Evolutionary conservation across 1,140 invertebrate species (phyloP), one percentile per base, ranked within the genome.

Genomic region (Proctacanthus coquilletti): DNA sequence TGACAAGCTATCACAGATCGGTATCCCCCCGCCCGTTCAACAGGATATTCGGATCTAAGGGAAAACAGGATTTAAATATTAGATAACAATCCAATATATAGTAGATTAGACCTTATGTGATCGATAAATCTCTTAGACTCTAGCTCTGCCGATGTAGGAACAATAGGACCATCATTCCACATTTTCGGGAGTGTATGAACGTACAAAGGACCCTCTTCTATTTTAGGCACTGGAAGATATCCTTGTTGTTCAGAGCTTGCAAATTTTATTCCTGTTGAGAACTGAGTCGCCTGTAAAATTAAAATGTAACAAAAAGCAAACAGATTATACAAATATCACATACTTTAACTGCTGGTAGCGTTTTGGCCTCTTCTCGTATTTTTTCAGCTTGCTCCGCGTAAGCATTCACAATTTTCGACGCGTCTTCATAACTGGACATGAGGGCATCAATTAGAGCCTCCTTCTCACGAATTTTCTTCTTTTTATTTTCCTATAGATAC

Each of bases 381-480:
- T 70, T 70, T 39, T 79, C 70, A 20, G 65, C 68, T 25, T 66
- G 71, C 45, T 77, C 72, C 14, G 77, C 79, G 65, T 89, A 92
- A 27, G 74, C 78, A 38, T 77, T 79, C 1, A 97, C 63, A 45
- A 97, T 96, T 45, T 81, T 77, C 39, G 81, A 77, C 0, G 88
- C 89, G 63, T 92, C 75, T 17, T 73, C 75, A 46, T 88, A 82
- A 6, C 87, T 89, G 61, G 84, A 91, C 78, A 92, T 94, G 3
- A 96, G 64, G 53, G 94, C 87, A 64, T 95, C 88, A 45, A 95
- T 92, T 0, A 95, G 62, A 2, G 82, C 82, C 57, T 94, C 86
- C 56, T 91, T 89, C 33, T 84, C 77, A 33, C 78, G 71, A 18
- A 83, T 74, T 57, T 89, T 92, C 32, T 77, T 75, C 49, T 75